phyloP scores from a whole-genome alignment of 2,113 vertebrate species.

The Pleuronectes platessa region DNA sequence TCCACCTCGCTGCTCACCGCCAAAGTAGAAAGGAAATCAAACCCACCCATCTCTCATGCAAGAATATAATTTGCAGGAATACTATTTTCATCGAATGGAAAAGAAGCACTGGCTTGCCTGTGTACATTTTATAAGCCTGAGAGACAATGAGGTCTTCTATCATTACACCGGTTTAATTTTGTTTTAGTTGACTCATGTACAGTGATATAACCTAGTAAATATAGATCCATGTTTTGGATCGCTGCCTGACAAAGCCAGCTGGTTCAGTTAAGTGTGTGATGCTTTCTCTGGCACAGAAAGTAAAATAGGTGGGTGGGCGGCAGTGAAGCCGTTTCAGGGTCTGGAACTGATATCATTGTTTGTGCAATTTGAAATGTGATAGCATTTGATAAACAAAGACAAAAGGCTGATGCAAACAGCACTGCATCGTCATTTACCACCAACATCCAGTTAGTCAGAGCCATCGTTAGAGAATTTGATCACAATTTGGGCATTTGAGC shows the following conservation, averaged over 20 bases:
- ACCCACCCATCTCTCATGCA: neutral
- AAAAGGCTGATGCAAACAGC: slow-evolving; percentile 14
- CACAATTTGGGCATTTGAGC: slow-evolving; percentile 39
- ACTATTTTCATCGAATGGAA: neutral
- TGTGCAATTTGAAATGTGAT: slow-evolving; percentile 51
- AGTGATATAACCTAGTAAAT: slow-evolving; percentile 66
- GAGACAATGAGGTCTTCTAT: slow-evolving; percentile 22
- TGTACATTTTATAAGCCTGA: neutral
- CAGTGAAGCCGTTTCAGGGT: slow-evolving; percentile 54
- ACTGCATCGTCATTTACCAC: slow-evolving; percentile 3
- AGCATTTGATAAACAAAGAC: slow-evolving; percentile 53
- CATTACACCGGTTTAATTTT: slow-evolving; percentile 33
- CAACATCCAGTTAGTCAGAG: slow-evolving; percentile 34
- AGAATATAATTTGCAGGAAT: neutral
- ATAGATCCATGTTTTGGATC: slow-evolving; percentile 67
- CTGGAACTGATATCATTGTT: slow-evolving; percentile 58
- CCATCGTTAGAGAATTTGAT: slow-evolving; percentile 30
- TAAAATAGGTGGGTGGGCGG: slow-evolving; percentile 62
- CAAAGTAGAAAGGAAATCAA: slow-evolving; percentile 1
- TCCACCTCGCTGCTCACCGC: neutral
- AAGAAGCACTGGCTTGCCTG: neutral
- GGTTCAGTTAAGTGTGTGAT: slow-evolving; percentile 68
- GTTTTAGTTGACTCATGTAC: slow-evolving; percentile 63
- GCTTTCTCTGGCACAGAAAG: slow-evolving; percentile 59
- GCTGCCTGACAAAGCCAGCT: slow-evolving; percentile 70